phyloP scores from a whole-genome alignment of 1,140 invertebrate species.

The Pinna nobilis region DNA sequence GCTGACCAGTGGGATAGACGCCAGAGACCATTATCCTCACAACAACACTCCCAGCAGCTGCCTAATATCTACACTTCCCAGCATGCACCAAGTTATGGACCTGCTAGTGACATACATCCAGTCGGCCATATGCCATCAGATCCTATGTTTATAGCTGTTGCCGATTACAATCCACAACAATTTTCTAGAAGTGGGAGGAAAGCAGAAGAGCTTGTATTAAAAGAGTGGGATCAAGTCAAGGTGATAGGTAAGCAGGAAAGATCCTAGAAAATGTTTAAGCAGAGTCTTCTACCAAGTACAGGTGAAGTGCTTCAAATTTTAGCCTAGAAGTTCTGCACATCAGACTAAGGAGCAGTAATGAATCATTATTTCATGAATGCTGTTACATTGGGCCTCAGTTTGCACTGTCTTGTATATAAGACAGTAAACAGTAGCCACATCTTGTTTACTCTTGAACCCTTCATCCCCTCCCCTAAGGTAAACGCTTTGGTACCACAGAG shows the following conservation, averaged over 20 bases:
- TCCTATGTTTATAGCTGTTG: conserved; percentile 49
- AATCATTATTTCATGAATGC: too few species aligned
- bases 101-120: background rate
- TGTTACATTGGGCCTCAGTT: too few species aligned
- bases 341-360: too few species aligned
- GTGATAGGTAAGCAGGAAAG: conserved; percentile 53
- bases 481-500: too few species aligned
- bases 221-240: conserved; percentile 61
- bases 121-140: conserved; percentile 22
- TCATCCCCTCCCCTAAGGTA: too few species aligned
- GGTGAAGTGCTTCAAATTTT: too few species aligned
- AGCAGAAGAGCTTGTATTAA: conserved; percentile 54
- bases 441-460: too few species aligned
- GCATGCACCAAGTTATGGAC: background rate
- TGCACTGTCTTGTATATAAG: too few species aligned
- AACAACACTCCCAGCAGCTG: background rate
- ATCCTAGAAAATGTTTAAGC: background rate
- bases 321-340: too few species aligned
- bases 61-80: conserved; percentile 10
- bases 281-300: too few species aligned
- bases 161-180: conserved; percentile 61
- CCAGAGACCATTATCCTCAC: background rate
- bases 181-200: conserved; percentile 60
- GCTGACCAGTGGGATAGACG: conserved; percentile 5
- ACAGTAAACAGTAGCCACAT: too few species aligned